Percentiles rank a stretch among this genome's conserved stretches.
Conservation (phyloP, 2,888 invertebrate genomes). For the Xylota segnis region DNA sequence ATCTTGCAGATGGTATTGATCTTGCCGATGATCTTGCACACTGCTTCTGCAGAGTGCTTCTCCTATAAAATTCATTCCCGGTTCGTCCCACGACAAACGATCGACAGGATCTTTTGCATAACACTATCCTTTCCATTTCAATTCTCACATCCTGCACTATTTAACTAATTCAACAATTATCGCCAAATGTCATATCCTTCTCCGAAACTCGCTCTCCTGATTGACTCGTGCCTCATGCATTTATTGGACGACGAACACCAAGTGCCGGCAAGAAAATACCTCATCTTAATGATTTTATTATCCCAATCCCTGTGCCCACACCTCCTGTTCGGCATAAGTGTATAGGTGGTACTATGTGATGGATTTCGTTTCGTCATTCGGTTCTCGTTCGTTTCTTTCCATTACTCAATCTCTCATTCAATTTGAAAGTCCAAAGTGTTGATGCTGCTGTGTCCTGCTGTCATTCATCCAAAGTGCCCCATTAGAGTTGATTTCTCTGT, state of each 20-base stretch:
- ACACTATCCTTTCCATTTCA: too few relatives aligned
- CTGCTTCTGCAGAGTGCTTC: too few relatives aligned
- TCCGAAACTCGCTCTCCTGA: slow-evolving; percentile 21
- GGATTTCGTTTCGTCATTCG: slow-evolving; percentile 38
- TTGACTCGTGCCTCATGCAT: slow-evolving; percentile 42
- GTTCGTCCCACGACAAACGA: too few relatives aligned
- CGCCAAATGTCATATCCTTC: slow-evolving; percentile 17
- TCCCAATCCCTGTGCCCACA: slow-evolving; percentile 3
- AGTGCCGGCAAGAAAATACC: slow-evolving; percentile 31
- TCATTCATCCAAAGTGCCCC: slow-evolving; percentile 55
- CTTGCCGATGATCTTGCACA: too few relatives aligned
- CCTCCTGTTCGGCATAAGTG: neutral
- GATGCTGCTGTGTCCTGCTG: slow-evolving; percentile 35
- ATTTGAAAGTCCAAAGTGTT: slow-evolving; percentile 41
- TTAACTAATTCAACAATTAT: neutral
- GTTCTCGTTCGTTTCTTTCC: slow-evolving; percentile 30
- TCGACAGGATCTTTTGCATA: too few relatives aligned
- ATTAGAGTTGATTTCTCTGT: slow-evolving; percentile 60
- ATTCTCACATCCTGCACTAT: neutral
- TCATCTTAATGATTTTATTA: slow-evolving; percentile 60
- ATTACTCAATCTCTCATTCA: slow-evolving; percentile 52
- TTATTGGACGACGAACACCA: slow-evolving; percentile 23
- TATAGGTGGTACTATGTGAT: too few relatives aligned
- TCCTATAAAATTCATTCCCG: too few relatives aligned
- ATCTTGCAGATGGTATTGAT: too few relatives aligned